phyloP scores from a whole-genome alignment of 2,113 vertebrate genomes.

The Tachysurus vachellii region DNA sequence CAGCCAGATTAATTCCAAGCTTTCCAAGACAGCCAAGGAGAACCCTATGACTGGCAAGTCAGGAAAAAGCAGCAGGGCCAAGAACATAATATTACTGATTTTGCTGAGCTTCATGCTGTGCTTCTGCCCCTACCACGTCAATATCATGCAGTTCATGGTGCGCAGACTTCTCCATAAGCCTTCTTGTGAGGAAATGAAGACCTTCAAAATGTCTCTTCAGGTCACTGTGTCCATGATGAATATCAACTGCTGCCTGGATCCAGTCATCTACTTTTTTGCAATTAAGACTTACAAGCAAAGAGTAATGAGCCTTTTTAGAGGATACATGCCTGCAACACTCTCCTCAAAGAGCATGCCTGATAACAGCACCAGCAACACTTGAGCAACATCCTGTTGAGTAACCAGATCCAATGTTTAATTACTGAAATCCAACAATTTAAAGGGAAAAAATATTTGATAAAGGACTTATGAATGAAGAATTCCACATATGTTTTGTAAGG shows the following conservation, averaged over 20 bases:
- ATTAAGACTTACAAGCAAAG: conserved; percentile 80
- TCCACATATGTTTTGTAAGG: not conserved
- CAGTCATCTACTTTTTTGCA: conserved; percentile 85
- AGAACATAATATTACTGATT: conserved; percentile 76
- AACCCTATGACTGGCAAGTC: conserved; percentile 68
- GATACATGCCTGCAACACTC: conserved; percentile 62
- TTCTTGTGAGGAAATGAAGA: conserved; percentile 69
- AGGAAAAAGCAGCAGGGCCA: conserved; percentile 68
- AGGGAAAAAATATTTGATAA: no score
- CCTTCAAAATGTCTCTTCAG: conserved; percentile 78
- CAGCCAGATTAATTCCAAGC: conserved; percentile 74
- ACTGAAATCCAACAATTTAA: not conserved
- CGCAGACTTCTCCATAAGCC: conserved; percentile 67
- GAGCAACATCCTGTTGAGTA: conserved; percentile 27
- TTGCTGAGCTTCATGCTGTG: conserved; percentile 75
- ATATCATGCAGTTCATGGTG: conserved; percentile 78
- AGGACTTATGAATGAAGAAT: not conserved
- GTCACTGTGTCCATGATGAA: conserved; percentile 82
- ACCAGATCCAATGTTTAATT: not conserved
- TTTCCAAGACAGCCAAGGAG: conserved; percentile 69
- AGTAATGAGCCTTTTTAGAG: conserved; percentile 77
- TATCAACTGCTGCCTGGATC: conserved; percentile 82
- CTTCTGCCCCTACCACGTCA: conserved; percentile 83
- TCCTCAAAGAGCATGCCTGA: conserved; percentile 71
- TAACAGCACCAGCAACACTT: conserved; percentile 78